phyloP scores from a whole-genome alignment of 2,888 invertebrate genomes.

The Sminthurides aquaticus region DNA sequence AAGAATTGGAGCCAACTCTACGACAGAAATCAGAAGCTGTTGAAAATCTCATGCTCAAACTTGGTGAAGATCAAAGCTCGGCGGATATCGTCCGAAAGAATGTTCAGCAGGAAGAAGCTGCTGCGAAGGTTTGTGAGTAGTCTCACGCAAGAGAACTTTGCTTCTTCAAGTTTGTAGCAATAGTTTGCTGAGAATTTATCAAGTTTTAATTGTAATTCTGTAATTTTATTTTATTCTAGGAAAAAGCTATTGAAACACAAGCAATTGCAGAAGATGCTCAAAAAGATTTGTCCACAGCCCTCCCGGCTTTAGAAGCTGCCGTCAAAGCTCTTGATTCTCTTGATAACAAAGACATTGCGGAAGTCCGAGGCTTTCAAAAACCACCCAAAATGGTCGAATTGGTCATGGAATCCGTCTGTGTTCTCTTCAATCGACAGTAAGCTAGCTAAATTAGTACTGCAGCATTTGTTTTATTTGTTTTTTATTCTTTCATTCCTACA shows the following conservation, averaged over 20 bases:
- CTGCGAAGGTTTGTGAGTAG: conserved; percentile 60
- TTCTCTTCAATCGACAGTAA: conserved; percentile 73
- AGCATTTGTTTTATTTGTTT: neutral
- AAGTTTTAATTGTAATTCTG: neutral
- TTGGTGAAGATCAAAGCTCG: conserved; percentile 70
- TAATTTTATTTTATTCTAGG: conserved; percentile 45
- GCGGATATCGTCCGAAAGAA: conserved; percentile 72
- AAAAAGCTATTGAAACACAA: conserved; percentile 76
- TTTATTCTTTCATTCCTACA: neutral
- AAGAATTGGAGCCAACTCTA: conserved; percentile 70
- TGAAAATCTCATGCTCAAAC: conserved; percentile 62
- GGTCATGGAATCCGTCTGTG: conserved; percentile 87
- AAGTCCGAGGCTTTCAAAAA: conserved; percentile 78
- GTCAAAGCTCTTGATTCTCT: conserved; percentile 73
- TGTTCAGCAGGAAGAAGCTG: conserved; percentile 74
- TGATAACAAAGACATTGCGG: conserved; percentile 84
- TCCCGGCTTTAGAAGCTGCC: conserved; percentile 79
- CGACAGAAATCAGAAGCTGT: conserved; percentile 70
- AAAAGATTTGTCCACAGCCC: conserved; percentile 70
- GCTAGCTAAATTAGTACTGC: neutral
- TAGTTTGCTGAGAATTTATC: neutral
- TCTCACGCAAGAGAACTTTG: neutral
- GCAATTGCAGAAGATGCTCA: conserved; percentile 79
- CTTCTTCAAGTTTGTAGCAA: neutral
- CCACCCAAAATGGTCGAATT: conserved; percentile 78